These are phyloP conservation scores for Ostrea edulis DNA, from an alignment of 1,140 invertebrate species.

Conservation along the genomic window DNA sequence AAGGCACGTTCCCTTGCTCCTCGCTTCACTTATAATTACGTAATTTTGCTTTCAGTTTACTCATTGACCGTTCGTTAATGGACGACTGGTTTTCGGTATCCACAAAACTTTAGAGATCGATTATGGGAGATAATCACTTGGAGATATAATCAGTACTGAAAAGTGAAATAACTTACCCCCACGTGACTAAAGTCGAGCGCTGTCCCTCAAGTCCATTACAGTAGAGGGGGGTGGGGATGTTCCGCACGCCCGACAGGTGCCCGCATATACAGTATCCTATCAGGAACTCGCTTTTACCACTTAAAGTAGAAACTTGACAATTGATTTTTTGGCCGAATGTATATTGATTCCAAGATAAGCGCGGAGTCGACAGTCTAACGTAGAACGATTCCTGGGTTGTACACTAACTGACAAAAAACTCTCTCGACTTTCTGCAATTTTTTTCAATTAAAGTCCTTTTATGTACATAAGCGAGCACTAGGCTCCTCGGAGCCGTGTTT, in stretches of 20 bases:
- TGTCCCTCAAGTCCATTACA: neutral
- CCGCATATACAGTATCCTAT: neutral
- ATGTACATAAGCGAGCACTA: neutral
- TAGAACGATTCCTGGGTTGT: neutral
- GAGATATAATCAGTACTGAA: no score
- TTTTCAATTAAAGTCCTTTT: constrained; percentile 28
- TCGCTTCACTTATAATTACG: no score
- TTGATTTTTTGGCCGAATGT: constrained; percentile 13
- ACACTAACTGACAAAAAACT: neutral
- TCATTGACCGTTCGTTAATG: no score
- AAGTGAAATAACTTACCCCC: neutral
- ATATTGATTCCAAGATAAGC: neutral
- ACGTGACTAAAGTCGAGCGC: neutral
- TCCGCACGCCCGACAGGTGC: neutral
- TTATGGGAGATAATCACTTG: no score
- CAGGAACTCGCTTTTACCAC: neutral
- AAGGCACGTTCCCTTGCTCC: no score
- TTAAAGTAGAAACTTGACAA: neutral
- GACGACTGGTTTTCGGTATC: no score
- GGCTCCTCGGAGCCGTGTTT: neutral
- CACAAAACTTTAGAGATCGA: no score
- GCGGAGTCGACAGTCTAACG: neutral
- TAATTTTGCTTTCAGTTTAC: no score
- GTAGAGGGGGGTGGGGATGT: neutral
- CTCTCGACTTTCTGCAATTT: neutral